These are phyloP conservation scores for Chesias legatella DNA, from an alignment of 2,888 invertebrate species.

Conservation along the genomic window DNA sequence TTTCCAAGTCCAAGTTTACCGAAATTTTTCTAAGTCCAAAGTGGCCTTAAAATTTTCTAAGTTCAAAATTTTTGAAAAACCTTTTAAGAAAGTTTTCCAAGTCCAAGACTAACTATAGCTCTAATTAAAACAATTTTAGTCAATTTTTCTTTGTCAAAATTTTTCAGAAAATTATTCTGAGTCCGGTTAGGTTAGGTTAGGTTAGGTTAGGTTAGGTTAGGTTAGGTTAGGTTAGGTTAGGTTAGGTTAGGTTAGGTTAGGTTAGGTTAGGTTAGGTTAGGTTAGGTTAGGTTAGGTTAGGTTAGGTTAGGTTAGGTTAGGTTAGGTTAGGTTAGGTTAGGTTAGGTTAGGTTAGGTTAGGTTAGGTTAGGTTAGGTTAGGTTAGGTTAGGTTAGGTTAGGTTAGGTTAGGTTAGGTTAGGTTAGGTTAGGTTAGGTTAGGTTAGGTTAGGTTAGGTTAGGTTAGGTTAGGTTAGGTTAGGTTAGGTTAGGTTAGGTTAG, in stretches of 20 bases:
- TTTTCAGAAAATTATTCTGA: too few relatives aligned
- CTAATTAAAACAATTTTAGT: too few relatives aligned
- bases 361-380: constrained; percentile 11
- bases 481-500: constrained; percentile 24
- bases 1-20: too few relatives aligned
- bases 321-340: constrained; percentile 8
- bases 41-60: too few relatives aligned
- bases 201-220: constrained; percentile 32
- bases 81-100: too few relatives aligned
- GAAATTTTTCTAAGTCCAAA: too few relatives aligned
- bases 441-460: constrained; percentile 19
- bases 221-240: constrained; percentile 26
- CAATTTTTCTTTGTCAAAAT: too few relatives aligned
- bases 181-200: constrained; percentile 32
- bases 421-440: constrained; percentile 24
- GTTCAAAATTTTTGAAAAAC: too few relatives aligned
- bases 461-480: constrained; percentile 24
- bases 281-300: constrained; percentile 27
- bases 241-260: constrained; percentile 26
- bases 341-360: constrained; percentile 11
- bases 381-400: constrained; percentile 19
- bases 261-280: constrained; percentile 29
- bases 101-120: too few relatives aligned
- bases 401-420: constrained; percentile 25
- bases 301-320: constrained; percentile 11